Evolutionary conservation across 2,113 vertebrate genomes (phyloP).

Genomic region (Ptyas mucosa): DNA sequence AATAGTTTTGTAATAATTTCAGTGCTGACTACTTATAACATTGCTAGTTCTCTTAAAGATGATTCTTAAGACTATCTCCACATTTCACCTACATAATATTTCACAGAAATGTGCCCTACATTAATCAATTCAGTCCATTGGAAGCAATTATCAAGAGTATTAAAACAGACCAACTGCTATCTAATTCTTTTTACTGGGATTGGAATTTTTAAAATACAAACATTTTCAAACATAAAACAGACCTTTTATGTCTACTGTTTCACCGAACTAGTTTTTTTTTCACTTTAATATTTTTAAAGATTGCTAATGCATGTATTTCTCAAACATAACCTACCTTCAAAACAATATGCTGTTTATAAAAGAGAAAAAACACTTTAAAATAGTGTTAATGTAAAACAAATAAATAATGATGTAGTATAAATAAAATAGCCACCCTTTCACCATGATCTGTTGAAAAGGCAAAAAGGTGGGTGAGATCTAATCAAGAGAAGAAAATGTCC

Average conservation of each 20-base stretch:
- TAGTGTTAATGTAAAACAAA: not conserved
- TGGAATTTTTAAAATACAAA: not conserved
- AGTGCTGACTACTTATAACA: not conserved
- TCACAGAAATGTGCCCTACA: not conserved
- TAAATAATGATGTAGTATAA: not conserved
- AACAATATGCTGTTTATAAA: not conserved
- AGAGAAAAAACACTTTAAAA: not conserved
- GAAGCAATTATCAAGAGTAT: not conserved
- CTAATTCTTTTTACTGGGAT: not conserved
- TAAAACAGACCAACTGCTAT: not conserved
- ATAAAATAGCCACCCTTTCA: not conserved
- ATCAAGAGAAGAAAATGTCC: not conserved
- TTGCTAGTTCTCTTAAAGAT: too few relatives aligned
- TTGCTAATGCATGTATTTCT: not conserved
- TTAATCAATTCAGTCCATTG: not conserved
- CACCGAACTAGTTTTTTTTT: not conserved
- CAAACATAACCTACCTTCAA: constrained; percentile 4
- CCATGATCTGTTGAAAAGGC: not conserved
- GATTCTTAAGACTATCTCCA: not conserved
- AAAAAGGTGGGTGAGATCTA: not conserved
- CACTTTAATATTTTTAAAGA: not conserved
- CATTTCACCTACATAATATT: not conserved
- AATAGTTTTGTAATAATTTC: constrained; percentile 17
- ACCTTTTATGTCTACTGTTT: not conserved
- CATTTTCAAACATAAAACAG: too few relatives aligned